Base-by-base conservation (phyloP, 2,888 invertebrate genomes). In the Philereme vetulata region DNA sequence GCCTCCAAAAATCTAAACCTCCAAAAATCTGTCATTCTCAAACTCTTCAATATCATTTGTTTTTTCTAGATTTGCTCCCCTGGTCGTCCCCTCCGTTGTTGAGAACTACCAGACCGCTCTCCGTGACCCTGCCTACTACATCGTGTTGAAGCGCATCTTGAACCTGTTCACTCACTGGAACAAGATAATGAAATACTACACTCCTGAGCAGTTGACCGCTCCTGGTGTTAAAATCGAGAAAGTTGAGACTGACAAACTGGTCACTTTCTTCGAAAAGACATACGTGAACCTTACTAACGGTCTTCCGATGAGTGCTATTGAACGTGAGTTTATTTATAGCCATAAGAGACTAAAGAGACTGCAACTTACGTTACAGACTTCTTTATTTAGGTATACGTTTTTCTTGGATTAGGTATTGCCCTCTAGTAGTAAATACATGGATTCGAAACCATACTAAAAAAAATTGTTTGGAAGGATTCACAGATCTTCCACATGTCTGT, bases 111-210 rank as follows among this genome's bases (percentile, higher is more conserved):
- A 95, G 76, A 95, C 95, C 9, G 86, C 93, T 6, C 85, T 95
- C 32, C 93, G 95, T 53, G 96, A 96, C 74, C 95, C 96, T 8
- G 94, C 94, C 43, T 95, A 94, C 92, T 96, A 94, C 86, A 93
- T 93, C 78, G 90, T 95, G 59, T 93, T 89, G 91, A 94, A 95
- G 77, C 93, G 93, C 64, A 90, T 95, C 34, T 49, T 89, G 58
- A 80, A 88, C 49, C 83, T 95, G 54, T 95, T 95, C 93, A 84
- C 89, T 51, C 78, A 86, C 64, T 95, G 94, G 93, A 93, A 94
- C 71, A 75, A 92, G 65, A 82, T 93, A 51, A 85, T 95, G 35
- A 93, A 93, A 50, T 77, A 85, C 0, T 96, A 96, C 92, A 94
- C 93, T 53, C 88, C 85, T 60, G 93, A 94, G 64, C 93, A 96